Evolutionary conservation across 1,140 invertebrate genomes (phyloP), one percentile per base, ranked within the genome.

Genomic region (Micrasema minimum): DNA sequence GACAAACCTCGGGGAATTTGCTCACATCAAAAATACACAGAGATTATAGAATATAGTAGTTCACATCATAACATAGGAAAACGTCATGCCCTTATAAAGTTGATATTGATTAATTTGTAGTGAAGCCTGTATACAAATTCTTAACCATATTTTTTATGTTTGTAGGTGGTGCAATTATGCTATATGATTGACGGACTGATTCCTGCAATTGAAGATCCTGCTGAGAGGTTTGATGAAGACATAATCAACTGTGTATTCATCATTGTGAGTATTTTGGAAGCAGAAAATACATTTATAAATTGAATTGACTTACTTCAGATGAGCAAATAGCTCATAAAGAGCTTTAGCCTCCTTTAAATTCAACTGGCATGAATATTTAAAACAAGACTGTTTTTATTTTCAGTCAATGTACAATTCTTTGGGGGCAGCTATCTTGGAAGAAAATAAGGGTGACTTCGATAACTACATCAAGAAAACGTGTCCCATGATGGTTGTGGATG

Each of bases 361-460:
- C n/a, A n/a, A n/a, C n/a, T n/a, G n/a, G n/a, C n/a, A n/a, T n/a
- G n/a, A 51, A 22, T 51, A 41, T 43, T 62, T 59, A 14, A 14
- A 59, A 37, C 53, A 1, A 35, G n/a, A n/a, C n/a, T 26, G 14
- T 14, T 38, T 9, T 62, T 69, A 35, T 31, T 78, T 75, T 1
- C 85, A 93, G 80, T 87, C 90, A 0, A 83, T 95, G 64, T 96
- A 95, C 79, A 93, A 89, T 83, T 96, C 94, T 0, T 76, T 97
- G 1, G 96, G 96, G 9, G 94, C 93, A 2, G 79, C 89, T 14
- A 84, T 97, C 9, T 77, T 92, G 0, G 88, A 88, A 38, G 87
- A 91, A 67, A 88, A 88, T 10, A 87, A 91, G 20, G 75, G 81
- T 0, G 85, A 88, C 38, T 96, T 96, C 79, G 95, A 97, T 80